Conservation (phyloP, 1,140 invertebrate genomes). For the Propsilocerus akamusi region DNA sequence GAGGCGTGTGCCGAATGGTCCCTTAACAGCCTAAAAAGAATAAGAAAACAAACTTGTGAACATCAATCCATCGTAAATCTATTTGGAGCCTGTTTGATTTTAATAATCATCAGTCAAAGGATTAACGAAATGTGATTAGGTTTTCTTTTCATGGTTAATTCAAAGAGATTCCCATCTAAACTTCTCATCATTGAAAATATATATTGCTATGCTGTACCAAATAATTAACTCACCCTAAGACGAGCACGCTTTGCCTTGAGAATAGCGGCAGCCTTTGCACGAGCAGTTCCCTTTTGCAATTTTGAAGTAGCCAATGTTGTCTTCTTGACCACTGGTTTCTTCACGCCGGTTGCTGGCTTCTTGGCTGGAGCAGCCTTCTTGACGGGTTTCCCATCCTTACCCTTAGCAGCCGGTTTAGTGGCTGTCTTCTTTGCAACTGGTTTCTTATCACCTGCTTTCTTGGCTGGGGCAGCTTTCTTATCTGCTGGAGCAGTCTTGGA, state of each 20-base stretch:
- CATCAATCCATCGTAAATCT: not conserved
- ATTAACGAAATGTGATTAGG: not conserved
- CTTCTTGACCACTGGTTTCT: conserved; percentile 27
- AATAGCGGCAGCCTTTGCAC: conserved; percentile 27
- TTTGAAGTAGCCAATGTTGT: conserved; percentile 16
- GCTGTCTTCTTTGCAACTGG: conserved; percentile 16
- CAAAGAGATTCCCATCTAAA: conserved; percentile 40
- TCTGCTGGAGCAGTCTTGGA: conserved; percentile 29
- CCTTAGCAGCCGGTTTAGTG: conserved; percentile 24
- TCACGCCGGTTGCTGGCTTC: conserved; percentile 11
- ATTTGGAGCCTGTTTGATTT: conserved; percentile 6
- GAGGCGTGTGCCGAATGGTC: conserved; percentile 66
- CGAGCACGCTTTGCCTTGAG: conserved; percentile 43
- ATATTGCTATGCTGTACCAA: conserved; percentile 8
- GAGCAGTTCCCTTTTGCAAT: conserved; percentile 26
- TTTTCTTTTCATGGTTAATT: conserved; percentile 11
- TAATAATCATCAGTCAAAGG: not conserved
- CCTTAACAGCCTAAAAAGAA: conserved; percentile 62
- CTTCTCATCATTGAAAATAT: conserved; percentile 21
- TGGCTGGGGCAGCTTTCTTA: conserved; percentile 25
- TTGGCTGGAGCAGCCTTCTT: conserved; percentile 17
- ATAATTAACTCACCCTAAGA: conserved; percentile 43
- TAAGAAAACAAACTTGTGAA: conserved; percentile 10
- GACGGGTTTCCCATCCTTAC: conserved; percentile 9
- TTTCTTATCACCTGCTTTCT: conserved; percentile 29